Evolutionary conservation across 2,113 vertebrate species (phyloP), one percentile per base, ranked within the genome.

Genomic region (Pitta sordida): DNA sequence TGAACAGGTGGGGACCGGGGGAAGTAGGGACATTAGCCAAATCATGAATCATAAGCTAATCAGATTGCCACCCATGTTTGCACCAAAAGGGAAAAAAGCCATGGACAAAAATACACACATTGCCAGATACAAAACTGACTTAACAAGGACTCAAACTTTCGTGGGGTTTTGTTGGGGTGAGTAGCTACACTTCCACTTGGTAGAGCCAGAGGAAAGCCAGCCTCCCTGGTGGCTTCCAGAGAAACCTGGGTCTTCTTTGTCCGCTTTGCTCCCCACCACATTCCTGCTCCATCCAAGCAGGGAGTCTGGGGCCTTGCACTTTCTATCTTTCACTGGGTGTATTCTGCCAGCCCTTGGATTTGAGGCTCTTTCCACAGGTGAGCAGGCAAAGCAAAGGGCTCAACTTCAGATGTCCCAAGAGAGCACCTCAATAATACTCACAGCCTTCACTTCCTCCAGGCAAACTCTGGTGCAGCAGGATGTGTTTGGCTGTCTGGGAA

Each of bases 11-110:
- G 94, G 73, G 90, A 94, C 88, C 4, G 95, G 89, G 86, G 79
- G 93, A 96, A 97, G 93, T 39, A 88, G 78, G 78, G 73, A 92
- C 88, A 96, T 83, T 82, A 92, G 95, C 94, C 96, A 96, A 96
- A 92, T 68, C 15, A 4, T 97, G 95, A 97, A 91, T 97, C 95
- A 97, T 91, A 86, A 85, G 34, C 67, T 97, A 93, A 96, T 97
- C 95, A 96, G 93, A 93, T 88, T 95, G 84, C 93, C 94, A 94
- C 94, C 93, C 94, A 92, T 94, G 75, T 96, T 94, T 96, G 84
- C 86, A 92, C 80, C 91, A 77, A 68, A 86, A 85, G 90, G 30
- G 59, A 84, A 87, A 51, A 93, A 83, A 82, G 27, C 17, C 2
- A 78, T 79, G 69, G 36, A 88, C 8, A 0, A 92, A 89, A 71